Evolutionary conservation across 2,113 vertebrate species (phyloP).

Genomic region (Tupaia tana): DNA sequence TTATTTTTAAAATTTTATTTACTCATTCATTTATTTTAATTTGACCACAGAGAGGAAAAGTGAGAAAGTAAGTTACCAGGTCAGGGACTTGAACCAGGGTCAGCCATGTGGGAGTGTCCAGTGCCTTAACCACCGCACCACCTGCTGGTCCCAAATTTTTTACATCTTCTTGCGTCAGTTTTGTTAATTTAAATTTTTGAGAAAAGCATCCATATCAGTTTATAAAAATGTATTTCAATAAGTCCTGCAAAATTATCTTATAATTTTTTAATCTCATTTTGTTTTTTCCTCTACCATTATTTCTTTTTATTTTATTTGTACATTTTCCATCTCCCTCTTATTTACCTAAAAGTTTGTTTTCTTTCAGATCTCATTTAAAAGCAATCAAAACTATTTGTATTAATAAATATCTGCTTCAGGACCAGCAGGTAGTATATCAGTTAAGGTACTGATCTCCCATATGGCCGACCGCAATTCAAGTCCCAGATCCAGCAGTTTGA

Average conservation of each 20-base stretch:
- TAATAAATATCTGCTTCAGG: slow-evolving; percentile 18
- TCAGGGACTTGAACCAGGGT: too few relatives aligned
- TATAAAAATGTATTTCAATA: neutral
- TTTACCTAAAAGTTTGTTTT: neutral
- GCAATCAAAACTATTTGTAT: slow-evolving; percentile 10
- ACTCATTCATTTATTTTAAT: too few relatives aligned
- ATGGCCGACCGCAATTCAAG: too few relatives aligned
- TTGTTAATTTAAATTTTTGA: slow-evolving; percentile 58
- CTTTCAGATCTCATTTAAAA: slow-evolving; percentile 31
- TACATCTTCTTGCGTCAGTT: neutral
- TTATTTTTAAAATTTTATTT: too few relatives aligned
- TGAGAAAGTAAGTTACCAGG: too few relatives aligned
- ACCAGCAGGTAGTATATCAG: too few relatives aligned
- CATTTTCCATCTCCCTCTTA: neutral
- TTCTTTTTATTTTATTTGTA: slow-evolving; percentile 25
- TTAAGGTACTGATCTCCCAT: too few relatives aligned
- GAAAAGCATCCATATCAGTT: neutral
- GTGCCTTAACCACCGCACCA: too few relatives aligned
- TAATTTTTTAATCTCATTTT: neutral
- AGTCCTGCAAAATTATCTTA: neutral
- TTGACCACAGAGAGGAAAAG: too few relatives aligned
- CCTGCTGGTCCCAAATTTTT: neutral
- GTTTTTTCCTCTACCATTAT: neutral
- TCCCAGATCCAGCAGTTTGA: too few relatives aligned
- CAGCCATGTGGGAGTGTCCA: too few relatives aligned